Evolutionary conservation across 2,113 vertebrate species (phyloP).

Genomic region (Hiodon tergisus): DNA sequence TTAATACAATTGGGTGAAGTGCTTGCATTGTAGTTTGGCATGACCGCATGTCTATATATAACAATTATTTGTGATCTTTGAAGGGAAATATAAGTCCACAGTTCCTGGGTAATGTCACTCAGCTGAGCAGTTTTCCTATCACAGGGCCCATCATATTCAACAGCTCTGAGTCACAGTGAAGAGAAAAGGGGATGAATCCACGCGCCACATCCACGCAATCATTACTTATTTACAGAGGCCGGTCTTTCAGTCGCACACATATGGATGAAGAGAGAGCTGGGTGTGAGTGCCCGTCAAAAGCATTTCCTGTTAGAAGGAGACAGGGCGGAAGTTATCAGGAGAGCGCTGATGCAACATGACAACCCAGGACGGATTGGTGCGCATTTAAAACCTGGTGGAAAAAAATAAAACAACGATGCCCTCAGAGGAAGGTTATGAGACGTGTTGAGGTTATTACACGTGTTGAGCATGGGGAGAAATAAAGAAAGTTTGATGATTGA

Average conservation of each 20-base stretch:
- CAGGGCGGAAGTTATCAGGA: conserved; percentile 73
- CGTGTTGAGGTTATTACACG: conserved; percentile 26
- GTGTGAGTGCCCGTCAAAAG: conserved; percentile 71
- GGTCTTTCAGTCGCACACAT: conserved; percentile 60
- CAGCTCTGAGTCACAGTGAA: not conserved
- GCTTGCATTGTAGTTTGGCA: too few relatives aligned
- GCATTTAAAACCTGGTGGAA: conserved; percentile 58
- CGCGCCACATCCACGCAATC: conserved; percentile 50
- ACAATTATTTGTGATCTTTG: too few relatives aligned
- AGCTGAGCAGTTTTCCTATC: not conserved
- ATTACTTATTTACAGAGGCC: conserved; percentile 71
- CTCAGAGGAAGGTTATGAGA: conserved; percentile 32
- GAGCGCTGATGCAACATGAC: conserved; percentile 69
- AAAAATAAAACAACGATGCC: conserved; percentile 4
- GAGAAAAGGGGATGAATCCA: not conserved
- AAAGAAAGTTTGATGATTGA: too few relatives aligned
- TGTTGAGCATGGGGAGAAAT: too few relatives aligned
- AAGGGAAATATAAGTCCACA: too few relatives aligned
- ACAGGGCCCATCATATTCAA: not conserved
- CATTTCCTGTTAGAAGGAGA: conserved; percentile 71
- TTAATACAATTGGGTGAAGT: too few relatives aligned
- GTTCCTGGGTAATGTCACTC: not conserved
- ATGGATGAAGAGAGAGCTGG: conserved; percentile 66
- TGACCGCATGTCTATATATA: too few relatives aligned
- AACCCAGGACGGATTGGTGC: conserved; percentile 61